Evolutionary conservation across 1,140 invertebrate species (phyloP), one percentile per base, ranked within the genome.

Genomic region (Drosophila repletoides): DNA sequence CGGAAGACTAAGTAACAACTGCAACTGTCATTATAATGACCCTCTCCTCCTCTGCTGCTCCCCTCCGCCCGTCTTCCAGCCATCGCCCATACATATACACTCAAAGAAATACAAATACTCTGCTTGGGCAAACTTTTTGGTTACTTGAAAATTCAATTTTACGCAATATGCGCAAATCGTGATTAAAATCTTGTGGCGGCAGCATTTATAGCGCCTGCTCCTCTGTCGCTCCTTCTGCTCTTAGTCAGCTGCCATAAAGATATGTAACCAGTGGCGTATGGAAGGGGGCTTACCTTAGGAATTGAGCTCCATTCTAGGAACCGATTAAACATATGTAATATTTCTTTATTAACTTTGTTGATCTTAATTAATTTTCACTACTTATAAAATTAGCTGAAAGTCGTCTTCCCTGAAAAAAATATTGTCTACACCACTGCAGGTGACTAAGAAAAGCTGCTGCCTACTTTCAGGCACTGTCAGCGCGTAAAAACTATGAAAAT

Each of bases 91-190:
- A 3, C 9, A 40, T n/a, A 26, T 33, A 9, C 15, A 38, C 28
- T 17, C 34, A 34, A 24, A 17, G 36, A 10, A 19, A 24, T 26
- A 36, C 21, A 60, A 51, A 34, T 48, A 24, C 65, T 36, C 29
- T 41, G 40, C 15, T 33, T 29, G 41, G 34, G 34, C 17, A 59
- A 77, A 77, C 55, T 83, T 81, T 83, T 86, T 55, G 67, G 80
- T 72, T 77, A 84, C 72, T 84, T 84, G 68, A 79, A 84, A 84
- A 84, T 84, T 84, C 81, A 84, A 84, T 84, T 84, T 84, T 84
- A 80, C 80, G 80, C 80, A 86, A 86, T 72, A 84, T 84, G 80
- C 80, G 80, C 80, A 84, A 84, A 84, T 84, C 80, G 70, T 77
- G 80, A 86, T 86, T 84, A 86, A 77, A 84, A 80, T 77, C 65